Evolutionary conservation across 53 echinoderm and acorn worm genomes (phyloP), one percentile per base, ranked within the genome.

Genomic region (Henricia sp.): DNA sequence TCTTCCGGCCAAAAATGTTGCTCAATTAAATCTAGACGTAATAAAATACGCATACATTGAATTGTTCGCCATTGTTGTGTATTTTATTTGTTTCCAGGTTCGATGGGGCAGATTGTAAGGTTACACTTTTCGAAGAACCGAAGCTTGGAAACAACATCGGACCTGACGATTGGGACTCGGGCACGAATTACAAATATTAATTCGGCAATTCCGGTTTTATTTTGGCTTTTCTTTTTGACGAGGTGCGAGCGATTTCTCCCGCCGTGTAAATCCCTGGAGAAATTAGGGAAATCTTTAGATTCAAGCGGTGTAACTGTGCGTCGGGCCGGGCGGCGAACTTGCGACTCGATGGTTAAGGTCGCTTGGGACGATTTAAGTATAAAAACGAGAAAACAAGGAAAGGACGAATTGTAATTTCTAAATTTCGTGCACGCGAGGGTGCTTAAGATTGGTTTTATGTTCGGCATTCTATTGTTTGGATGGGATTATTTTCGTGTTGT

Each of bases 281-380:
- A 73, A 73, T 73, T 52, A 73, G 35, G 37, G 11, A 54, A 73
- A 73, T 73, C 54, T n/a, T n/a, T n/a, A n/a, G n/a, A n/a, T n/a
- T n/a, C n/a, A n/a, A n/a, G n/a, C n/a, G n/a, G n/a, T n/a, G n/a
- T n/a, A n/a, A n/a, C n/a, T n/a, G n/a, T n/a, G n/a, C n/a, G n/a
- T n/a, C n/a, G n/a, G n/a, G n/a, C n/a, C n/a, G n/a, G n/a, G n/a
- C n/a, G n/a, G n/a, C n/a, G n/a, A n/a, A n/a, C n/a, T n/a, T n/a
- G n/a, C n/a, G n/a, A n/a, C n/a, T n/a, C n/a, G n/a, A n/a, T n/a
- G n/a, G n/a, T n/a, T n/a, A n/a, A n/a, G n/a, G n/a, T n/a, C n/a
- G n/a, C n/a, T n/a, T n/a, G n/a, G n/a, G n/a, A n/a, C n/a, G n/a
- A n/a, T n/a, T n/a, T n/a, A n/a, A n/a, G n/a, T n/a, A n/a, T n/a